Evolutionary conservation across 2,888 invertebrate genomes (phyloP), one percentile per base, ranked within the genome.

Genomic region (Rhagonycha fulva): DNA sequence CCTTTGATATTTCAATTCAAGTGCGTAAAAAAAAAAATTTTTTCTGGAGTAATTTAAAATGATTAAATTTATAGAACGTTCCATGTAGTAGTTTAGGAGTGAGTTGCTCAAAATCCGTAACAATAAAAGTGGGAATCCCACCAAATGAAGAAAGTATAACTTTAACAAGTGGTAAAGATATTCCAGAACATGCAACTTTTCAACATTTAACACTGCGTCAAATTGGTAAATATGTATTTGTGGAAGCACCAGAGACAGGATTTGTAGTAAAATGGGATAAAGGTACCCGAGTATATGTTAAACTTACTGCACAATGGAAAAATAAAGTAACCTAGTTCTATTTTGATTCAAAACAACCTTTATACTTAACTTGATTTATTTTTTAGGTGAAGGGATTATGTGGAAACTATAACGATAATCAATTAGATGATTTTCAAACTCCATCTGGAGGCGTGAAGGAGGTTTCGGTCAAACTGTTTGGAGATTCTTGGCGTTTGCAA

Each of bases 321-420:
- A 91, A 92, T 78, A 91, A 93, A 88, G 94, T 94, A 82, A 87
- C 14, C 60, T 12, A 32, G 12, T 2, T n/a, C 14, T 28, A n/a
- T 26, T 72, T 68, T 30, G 23, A 66, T n/a, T 62, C 4, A n/a
- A 1, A 47, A 7, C n/a, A 3, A 47, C 9, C 9, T 28, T 28
- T 12, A n/a, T 47, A n/a, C 2, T 1, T 26, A 26, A 73, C 5
- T 14, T 9, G 30, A 62, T 28, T 61, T 4, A 24, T 14, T 63
- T 80, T 80, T 28, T 72, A 86, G 83, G 82, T 86, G 2, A 93
- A 92, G 87, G 98, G 98, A 72, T 89, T 98, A 1, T 98, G 98
- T 85, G 98, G 98, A 2, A 96, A 98, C 87, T 97, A 94, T 88
- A 96, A 98, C 86, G 93, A 93, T 67, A 93, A 97, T 84, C 91